Base-by-base conservation (phyloP, 2,888 invertebrate genomes). In the Bombylius major region DNA sequence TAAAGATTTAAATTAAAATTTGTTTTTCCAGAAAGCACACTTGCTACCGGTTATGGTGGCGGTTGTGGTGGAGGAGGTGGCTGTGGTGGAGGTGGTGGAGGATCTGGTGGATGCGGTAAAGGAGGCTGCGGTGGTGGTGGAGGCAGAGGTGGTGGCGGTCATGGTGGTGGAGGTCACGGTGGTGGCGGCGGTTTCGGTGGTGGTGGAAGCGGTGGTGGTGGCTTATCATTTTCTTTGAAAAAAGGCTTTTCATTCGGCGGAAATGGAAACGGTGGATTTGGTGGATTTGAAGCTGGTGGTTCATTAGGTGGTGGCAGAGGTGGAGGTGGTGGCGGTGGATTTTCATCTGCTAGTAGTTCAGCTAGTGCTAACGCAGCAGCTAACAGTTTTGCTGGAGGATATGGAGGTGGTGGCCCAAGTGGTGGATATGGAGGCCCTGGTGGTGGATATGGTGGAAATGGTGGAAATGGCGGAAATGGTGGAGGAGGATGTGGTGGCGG, bases 131-230 rank as follows among this genome's bases (percentile, higher is more conserved):
- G 56, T 47, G 46, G 36, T 39, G 56, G 49, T 11, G 54, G 55
- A 54, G 7, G 4, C 8, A 39, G 33, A 52, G 56, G 12, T 50
- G 51, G 31, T 50, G 50, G 23, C 48, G 58, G 3, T 51, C 46
- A 9, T 51, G 51, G 3, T 54, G 55, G n/a, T 36, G 53, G 23
- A 1, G 23, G 23, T 23, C 1, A 23, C 3, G 23, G 23, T 23
- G 23, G 23, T 23, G 23, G 23, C 78, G 62, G 79, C 78, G 62
- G 79, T 80, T 57, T 76, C 79, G 33, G 77, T 81, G 54, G 79
- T 84, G 9, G 81, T 80, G 66, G 79, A 79, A 4, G 73, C 82
- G 39, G 85, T 83, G 57, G 78, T 86, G 53, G 83, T 86, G 53
- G 23, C 23, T 23, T 23, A 23, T 23, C 23, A 23, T 23, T 23